These are phyloP conservation scores for Drosophila tristis DNA, from an alignment of 1,140 invertebrate genomes.

Conservation along the genomic window DNA sequence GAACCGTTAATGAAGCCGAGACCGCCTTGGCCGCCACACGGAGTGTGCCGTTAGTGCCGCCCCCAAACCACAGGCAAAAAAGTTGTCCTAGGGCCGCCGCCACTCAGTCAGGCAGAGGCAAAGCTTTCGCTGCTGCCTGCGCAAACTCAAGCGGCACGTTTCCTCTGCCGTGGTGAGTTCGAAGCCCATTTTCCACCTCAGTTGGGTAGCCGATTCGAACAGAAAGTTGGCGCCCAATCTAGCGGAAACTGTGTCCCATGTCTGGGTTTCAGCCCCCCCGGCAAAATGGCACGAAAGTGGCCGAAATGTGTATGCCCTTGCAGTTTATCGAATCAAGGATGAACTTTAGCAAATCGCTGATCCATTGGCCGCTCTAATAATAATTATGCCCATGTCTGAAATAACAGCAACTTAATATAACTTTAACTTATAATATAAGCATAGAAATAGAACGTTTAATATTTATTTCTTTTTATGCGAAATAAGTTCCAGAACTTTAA, in stretches of 20 bases:
- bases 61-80: slow-evolving; percentile 4
- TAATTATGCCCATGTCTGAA: no score
- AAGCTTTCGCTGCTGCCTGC: slow-evolving; percentile 29
- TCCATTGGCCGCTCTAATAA: no score
- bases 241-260: slow-evolving; percentile 42
- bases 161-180: slow-evolving; percentile 25
- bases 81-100: slow-evolving; percentile 45
- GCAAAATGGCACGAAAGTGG: slow-evolving; percentile 16
- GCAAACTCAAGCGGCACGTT: slow-evolving; percentile 2
- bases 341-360: no score
- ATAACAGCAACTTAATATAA: no score
- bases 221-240: slow-evolving; percentile 56
- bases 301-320: no score
- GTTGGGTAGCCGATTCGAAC: slow-evolving; percentile 33
- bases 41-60: slow-evolving; percentile 12
- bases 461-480: no score
- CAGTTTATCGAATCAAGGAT: no score
- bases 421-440: no score
- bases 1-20: slow-evolving; percentile 70
- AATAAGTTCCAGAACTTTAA: no score
- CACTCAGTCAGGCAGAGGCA: neutral
- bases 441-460: no score
- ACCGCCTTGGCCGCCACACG: slow-evolving; percentile 46
- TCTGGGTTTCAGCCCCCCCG: neutral
- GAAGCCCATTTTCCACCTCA: slow-evolving; percentile 19